Percentiles rank a stretch among this genome's conserved stretches.
Evolutionary conservation across 2,797 vertebrate species (phyloP).

Genomic region (Danio jaintianensis): DNA sequence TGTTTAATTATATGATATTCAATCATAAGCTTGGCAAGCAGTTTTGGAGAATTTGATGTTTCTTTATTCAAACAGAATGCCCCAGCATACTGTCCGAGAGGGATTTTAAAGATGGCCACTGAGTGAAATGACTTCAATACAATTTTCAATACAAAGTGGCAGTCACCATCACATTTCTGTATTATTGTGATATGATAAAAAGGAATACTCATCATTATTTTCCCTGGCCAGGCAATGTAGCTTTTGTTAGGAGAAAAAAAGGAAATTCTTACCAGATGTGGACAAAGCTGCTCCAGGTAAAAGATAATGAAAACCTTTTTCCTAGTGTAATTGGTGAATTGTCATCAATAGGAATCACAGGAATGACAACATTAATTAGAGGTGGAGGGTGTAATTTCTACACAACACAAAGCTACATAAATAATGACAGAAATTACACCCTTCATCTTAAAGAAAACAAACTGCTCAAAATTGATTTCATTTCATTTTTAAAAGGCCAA

Average conservation of each 20-base stretch:
- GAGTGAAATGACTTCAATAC: too few species aligned
- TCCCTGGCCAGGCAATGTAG: background rate
- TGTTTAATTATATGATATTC: too few species aligned
- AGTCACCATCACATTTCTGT: too few species aligned
- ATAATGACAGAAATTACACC: background rate
- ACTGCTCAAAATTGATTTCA: background rate
- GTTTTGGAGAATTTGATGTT: too few species aligned
- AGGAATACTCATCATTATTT: background rate
- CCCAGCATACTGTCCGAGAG: too few species aligned
- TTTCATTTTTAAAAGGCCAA: too few species aligned
- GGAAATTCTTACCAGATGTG: background rate
- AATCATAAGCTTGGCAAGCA: too few species aligned
- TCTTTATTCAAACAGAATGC: too few species aligned
- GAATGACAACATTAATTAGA: background rate
- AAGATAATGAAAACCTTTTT: conserved; percentile 12
- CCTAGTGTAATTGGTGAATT: background rate
- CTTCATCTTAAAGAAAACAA: background rate
- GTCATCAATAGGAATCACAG: background rate
- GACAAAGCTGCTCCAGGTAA: background rate
- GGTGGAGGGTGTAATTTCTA: background rate
- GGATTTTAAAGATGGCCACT: too few species aligned
- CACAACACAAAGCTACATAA: background rate
- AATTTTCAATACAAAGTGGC: too few species aligned
- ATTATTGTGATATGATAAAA: too few species aligned
- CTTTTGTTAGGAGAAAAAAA: background rate